Evolutionary conservation across 1,140 invertebrate genomes (phyloP).

Genomic region (Cyclargus thomasi): DNA sequence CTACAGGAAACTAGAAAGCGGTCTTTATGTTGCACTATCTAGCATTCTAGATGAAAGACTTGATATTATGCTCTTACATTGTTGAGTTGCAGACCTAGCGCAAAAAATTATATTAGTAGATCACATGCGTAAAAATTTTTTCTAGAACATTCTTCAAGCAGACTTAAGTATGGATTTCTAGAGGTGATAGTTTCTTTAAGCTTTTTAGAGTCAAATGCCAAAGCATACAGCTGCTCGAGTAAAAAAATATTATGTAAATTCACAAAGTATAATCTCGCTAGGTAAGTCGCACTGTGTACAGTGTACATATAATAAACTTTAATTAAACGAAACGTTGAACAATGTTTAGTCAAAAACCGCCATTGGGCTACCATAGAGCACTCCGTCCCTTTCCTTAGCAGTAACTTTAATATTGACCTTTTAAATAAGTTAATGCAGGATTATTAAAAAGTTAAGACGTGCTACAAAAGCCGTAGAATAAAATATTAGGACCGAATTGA

Average conservation of each 20-base stretch:
- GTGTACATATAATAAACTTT: neutral
- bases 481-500: neutral
- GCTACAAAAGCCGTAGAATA: constrained; percentile 2
- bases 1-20: constrained; percentile 46
- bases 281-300: neutral
- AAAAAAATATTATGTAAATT: no score
- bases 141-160: no score
- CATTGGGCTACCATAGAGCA: neutral
- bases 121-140: no score
- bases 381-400: neutral
- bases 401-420: neutral
- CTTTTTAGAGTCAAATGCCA: no score
- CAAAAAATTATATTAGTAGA: neutral
- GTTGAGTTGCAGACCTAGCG: constrained; percentile 20
- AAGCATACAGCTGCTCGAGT: no score
- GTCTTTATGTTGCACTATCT: constrained; percentile 56
- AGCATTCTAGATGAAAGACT: constrained; percentile 56
- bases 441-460: constrained; percentile 3
- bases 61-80: constrained; percentile 20
- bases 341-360: constrained; percentile 3
- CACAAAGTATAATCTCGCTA: neutral
- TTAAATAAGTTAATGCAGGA: constrained; percentile 1
- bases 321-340: constrained; percentile 1
- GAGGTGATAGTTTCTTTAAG: no score
- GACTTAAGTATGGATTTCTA: no score